Base-by-base conservation (phyloP, 1,140 invertebrate genomes). In the Aphidius gifuensis region DNA sequence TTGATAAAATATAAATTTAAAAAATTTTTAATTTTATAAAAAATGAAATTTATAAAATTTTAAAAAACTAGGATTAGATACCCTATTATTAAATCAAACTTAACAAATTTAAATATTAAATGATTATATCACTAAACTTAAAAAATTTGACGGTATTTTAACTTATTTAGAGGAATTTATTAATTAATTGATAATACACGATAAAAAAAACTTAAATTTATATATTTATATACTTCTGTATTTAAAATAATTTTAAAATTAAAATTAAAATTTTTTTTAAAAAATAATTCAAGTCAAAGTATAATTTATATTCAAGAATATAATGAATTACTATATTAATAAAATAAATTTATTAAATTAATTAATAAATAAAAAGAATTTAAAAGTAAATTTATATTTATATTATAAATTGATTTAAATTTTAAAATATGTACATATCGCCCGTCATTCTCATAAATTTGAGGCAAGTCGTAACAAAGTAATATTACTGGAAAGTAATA, bases 41-140 rank as follows among this genome's bases (percentile, higher is more conserved):
- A 73, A 75, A 67, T 63, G 72, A 69, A 70, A 67, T 70, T 65
- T 64, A 57, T 51, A 71, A 75, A 69, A 69, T 76, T 78, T 71
- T 64, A 65, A 69, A 74, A 83, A 78, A 85, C 78, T 83, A 83
- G 85, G 83, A 86, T 86, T 86, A 86, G 84, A 87, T 86, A 86
- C 85, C 82, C 83, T 82, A 83, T 84, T 85, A 85, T 84, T 74
- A 32, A 51, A 51, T 16, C 6, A 49, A 9, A 51, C 4, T 3
- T 4, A 66, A 69, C 74, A 74, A 70, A 69, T 69, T 73, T 77
- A 77, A 70, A 68, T 69, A 64, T 60, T 64, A 67, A 68, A 38
- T 51, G 32, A 69, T 70, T 76, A 32, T 72, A 73, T 75, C 72
- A 83, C 70, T 83, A 84, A 71, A 77, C 81, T 71, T 79, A 74